These are phyloP conservation scores for Botrylloides violaceus DNA, from an alignment of 23 tunicate species.

Conservation along the genomic window DNA sequence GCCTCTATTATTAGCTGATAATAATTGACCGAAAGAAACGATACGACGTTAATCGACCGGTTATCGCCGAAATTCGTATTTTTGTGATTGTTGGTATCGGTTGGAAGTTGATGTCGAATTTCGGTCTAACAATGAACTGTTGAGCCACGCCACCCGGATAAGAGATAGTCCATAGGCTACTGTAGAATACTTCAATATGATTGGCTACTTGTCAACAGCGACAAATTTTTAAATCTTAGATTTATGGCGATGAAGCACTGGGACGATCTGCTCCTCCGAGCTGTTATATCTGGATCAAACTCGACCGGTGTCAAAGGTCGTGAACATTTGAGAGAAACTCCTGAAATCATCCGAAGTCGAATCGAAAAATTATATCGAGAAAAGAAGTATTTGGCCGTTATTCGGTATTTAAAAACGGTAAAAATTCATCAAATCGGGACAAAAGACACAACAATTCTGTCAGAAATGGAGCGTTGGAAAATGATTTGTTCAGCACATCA, in stretches of 20 bases:
- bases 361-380: slow-evolving; percentile 49
- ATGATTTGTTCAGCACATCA: slow-evolving; percentile 33
- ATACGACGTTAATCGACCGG: too few species aligned
- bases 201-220: too few species aligned
- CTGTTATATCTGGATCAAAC: slow-evolving; percentile 45
- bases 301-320: slow-evolving; percentile 26
- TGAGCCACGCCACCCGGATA: too few species aligned
- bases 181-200: too few species aligned
- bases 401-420: slow-evolving; percentile 33
- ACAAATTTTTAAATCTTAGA: too few species aligned
- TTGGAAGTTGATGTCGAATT: too few species aligned
- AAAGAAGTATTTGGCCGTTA: slow-evolving; percentile 32
- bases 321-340: slow-evolving; percentile 40
- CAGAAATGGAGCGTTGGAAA: slow-evolving; percentile 34
- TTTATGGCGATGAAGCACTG: slow-evolving; percentile 68
- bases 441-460: background rate
- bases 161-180: too few species aligned
- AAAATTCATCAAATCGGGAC: slow-evolving; percentile 11
- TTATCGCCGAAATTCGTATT: too few species aligned
- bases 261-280: slow-evolving; percentile 66
- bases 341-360: slow-evolving; percentile 42
- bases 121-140: too few species aligned
- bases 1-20: too few species aligned
- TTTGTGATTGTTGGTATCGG: too few species aligned
- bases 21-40: too few species aligned